These are phyloP conservation scores for Mycetomoellerius zeteki DNA, from an alignment of 1,140 invertebrate species.

Conservation along the genomic window DNA sequence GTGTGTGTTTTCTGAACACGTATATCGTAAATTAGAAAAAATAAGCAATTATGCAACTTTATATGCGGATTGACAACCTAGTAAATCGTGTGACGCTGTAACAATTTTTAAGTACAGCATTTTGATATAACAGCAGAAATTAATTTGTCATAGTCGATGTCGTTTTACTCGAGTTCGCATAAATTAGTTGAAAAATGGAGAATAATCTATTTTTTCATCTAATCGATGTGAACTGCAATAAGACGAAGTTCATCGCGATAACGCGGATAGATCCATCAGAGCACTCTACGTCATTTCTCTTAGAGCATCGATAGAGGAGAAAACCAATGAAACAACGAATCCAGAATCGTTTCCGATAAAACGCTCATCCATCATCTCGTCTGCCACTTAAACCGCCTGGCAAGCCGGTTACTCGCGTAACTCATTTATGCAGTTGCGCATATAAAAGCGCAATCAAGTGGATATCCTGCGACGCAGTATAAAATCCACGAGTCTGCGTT, in stretches of 20 bases:
- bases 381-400: constrained; percentile 56
- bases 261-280: constrained; percentile 48
- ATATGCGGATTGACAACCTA: not conserved
- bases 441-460: constrained; percentile 64
- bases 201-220: constrained; percentile 22
- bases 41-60: constrained; percentile 16
- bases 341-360: constrained; percentile 63
- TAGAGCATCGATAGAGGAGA: constrained; percentile 40
- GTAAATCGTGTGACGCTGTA: not conserved
- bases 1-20: not conserved
- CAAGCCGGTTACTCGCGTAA: constrained; percentile 57
- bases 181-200: constrained; percentile 25
- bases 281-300: constrained; percentile 44
- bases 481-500: constrained; percentile 37
- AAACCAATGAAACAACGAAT: constrained; percentile 62
- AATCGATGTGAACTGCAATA: constrained; percentile 15
- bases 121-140: not conserved
- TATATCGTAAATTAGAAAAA: constrained; percentile 33
- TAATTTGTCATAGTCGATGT: constrained; percentile 30
- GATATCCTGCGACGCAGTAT: constrained; percentile 46
- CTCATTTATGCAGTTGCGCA: constrained; percentile 64
- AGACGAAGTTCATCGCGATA: constrained; percentile 41
- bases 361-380: constrained; percentile 63
- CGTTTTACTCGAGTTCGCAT: not conserved
- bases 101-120: not conserved